A percentile compares a stretch with the other conserved stretches of the same genome.
phyloP scores from a whole-genome alignment of 1,140 invertebrate genomes.

The Tigriopus japonicus region DNA sequence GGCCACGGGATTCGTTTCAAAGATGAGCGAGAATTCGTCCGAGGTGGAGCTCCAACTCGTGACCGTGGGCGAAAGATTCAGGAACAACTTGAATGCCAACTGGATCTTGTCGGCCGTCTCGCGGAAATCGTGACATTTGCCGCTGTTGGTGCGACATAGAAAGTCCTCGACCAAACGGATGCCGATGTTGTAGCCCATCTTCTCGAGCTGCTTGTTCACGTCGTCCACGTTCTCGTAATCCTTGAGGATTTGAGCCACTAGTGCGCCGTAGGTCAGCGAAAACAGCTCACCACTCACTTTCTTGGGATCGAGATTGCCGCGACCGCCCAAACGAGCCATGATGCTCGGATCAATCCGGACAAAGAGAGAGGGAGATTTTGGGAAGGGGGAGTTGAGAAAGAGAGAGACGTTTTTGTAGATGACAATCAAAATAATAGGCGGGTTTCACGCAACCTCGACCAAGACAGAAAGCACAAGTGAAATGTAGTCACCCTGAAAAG shows the following conservation, averaged over 20 bases:
- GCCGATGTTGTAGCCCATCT: constrained; percentile 96
- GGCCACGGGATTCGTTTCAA: constrained; percentile 88
- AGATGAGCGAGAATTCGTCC: constrained; percentile 8
- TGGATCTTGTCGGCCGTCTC: constrained; percentile 22
- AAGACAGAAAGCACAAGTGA: too few species aligned
- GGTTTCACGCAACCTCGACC: too few species aligned
- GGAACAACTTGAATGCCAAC: constrained; percentile 65
- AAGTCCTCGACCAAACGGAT: constrained; percentile 94
- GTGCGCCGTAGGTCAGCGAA: constrained; percentile 88
- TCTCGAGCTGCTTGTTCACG: constrained; percentile 77
- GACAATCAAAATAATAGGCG: too few species aligned
- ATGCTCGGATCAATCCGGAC: too few species aligned
- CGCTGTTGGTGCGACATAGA: constrained; percentile 69
- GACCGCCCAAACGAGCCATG: constrained; percentile 28
- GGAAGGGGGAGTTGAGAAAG: too few species aligned
- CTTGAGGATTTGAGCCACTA: constrained; percentile 88
- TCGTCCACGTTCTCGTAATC: constrained; percentile 96
- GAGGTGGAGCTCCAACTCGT: constrained; percentile 5
- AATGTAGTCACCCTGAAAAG: too few species aligned
- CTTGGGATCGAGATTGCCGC: constrained; percentile 33
- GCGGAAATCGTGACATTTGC: constrained; percentile 74
- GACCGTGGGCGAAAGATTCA: constrained; percentile 46
- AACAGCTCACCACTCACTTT: constrained; percentile 78
- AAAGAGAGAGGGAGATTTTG: too few species aligned
- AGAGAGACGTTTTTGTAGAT: too few species aligned